These are phyloP conservation scores for Mus spretus DNA, from an alignment of 2,797 vertebrate genomes.

Conservation along the genomic window DNA sequence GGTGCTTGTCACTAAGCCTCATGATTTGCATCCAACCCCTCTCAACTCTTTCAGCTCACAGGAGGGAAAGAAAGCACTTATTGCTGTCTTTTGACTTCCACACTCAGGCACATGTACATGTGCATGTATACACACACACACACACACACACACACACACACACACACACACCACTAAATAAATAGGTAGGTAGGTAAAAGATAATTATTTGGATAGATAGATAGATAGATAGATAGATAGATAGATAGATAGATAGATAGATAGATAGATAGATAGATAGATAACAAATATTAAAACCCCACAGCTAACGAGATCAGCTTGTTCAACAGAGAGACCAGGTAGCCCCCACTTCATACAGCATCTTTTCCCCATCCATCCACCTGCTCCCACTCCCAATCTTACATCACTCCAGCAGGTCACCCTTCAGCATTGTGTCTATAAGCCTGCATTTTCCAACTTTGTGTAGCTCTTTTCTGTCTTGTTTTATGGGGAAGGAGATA, in stretches of 20 bases:
- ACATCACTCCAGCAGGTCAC: not conserved
- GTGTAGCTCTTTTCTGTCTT: constrained; percentile 52
- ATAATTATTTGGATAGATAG: not conserved
- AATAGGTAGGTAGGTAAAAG: not conserved
- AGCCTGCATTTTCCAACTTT: constrained; percentile 50
- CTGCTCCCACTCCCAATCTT: not conserved
- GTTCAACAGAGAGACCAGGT: not conserved
- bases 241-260: not conserved
- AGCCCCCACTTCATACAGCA: no score
- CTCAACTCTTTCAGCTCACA: no score
- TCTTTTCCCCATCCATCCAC: no score
- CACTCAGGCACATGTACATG: not conserved
- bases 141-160: not conserved
- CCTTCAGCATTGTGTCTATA: not conserved
- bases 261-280: not conserved
- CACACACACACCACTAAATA: not conserved
- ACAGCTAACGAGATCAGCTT: not conserved
- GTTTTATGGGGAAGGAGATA: constrained; percentile 12
- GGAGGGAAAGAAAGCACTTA: not conserved
- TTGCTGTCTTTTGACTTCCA: not conserved
- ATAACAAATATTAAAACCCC: not conserved
- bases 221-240: not conserved
- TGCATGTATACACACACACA: not conserved
- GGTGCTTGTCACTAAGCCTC: not conserved
- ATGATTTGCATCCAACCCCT: not conserved